Conservation (phyloP, 2,888 invertebrate species). For the Phragmatobia fuliginosa region DNA sequence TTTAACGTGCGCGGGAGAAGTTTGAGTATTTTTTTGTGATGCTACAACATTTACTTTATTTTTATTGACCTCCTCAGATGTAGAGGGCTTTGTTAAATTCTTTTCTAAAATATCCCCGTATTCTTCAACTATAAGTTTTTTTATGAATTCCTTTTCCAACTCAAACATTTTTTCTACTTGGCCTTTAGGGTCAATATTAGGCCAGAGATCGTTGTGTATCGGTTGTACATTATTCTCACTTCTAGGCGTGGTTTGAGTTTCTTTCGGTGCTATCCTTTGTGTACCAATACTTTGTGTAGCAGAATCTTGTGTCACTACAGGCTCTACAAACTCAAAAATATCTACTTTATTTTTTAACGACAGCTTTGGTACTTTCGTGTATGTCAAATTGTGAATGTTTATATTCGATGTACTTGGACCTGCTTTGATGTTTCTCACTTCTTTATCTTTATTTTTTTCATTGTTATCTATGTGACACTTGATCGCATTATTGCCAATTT, state of each 20-base stretch:
- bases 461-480: constrained; percentile 30
- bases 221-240: constrained; percentile 67
- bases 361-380: constrained; percentile 67
- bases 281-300: constrained; percentile 75
- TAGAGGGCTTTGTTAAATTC: constrained; percentile 73
- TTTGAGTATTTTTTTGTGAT: constrained; percentile 79
- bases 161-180: constrained; percentile 76
- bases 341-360: constrained; percentile 79
- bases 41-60: constrained; percentile 61
- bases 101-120: constrained; percentile 77
- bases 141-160: constrained; percentile 80
- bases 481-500: constrained; percentile 34
- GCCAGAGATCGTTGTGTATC: constrained; percentile 78
- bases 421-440: constrained; percentile 20
- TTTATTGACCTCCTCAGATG: constrained; percentile 61
- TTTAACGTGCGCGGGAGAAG: constrained; percentile 79
- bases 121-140: constrained; percentile 77
- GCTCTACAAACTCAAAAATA: constrained; percentile 78
- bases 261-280: constrained; percentile 73
- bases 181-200: constrained; percentile 69
- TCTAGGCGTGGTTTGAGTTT: constrained; percentile 80
- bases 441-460: constrained; percentile 18
- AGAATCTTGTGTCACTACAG: constrained; percentile 75
- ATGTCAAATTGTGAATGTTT: constrained; percentile 58
- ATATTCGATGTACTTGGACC: constrained; percentile 37